Conservation (phyloP, 64 coral and sea anemone genomes). For the Pachyseris speciosa region DNA sequence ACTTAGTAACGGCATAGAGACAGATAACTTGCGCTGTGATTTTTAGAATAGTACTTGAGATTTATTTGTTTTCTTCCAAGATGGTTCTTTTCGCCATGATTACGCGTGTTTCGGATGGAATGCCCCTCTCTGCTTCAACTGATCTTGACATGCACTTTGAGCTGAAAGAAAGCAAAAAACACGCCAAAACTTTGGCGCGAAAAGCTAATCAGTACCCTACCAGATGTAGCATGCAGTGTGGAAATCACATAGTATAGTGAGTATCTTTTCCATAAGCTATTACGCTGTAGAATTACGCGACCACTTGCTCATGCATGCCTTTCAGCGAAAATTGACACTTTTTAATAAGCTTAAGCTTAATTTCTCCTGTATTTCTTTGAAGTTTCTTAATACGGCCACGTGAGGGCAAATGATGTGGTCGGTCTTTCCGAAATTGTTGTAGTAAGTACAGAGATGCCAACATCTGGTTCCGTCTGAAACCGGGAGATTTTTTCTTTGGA, state of each 20-base stretch:
- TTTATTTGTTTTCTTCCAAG: background rate
- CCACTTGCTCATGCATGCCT: no score
- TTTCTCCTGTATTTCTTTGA: no score
- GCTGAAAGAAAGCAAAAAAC: slow-evolving; percentile 88
- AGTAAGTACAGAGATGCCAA: no score
- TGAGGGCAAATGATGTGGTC: no score
- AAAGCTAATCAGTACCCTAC: slow-evolving; percentile 92
- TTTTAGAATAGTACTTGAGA: background rate
- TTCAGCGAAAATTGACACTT: no score
- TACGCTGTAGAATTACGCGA: no score
- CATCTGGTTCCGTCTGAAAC: no score
- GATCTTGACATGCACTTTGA: slow-evolving; percentile 95
- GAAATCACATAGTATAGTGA: slow-evolving; percentile 87
- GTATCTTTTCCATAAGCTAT: background rate
- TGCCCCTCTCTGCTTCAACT: slow-evolving; percentile 85
- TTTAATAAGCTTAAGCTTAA: no score
- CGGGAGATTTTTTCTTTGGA: no score
- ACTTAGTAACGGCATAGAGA: background rate
- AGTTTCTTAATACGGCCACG: no score
- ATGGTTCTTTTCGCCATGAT: slow-evolving; percentile 98
- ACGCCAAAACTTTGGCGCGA: slow-evolving; percentile 75
- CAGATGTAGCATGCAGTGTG: slow-evolving; percentile 80
- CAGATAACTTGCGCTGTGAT: background rate
- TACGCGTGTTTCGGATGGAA: slow-evolving; percentile 80
- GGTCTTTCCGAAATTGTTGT: no score